Evolutionary conservation across 37 sponge, comb jelly and placozoan species (phyloP).

Genomic region (Petrosia ficiformis): DNA sequence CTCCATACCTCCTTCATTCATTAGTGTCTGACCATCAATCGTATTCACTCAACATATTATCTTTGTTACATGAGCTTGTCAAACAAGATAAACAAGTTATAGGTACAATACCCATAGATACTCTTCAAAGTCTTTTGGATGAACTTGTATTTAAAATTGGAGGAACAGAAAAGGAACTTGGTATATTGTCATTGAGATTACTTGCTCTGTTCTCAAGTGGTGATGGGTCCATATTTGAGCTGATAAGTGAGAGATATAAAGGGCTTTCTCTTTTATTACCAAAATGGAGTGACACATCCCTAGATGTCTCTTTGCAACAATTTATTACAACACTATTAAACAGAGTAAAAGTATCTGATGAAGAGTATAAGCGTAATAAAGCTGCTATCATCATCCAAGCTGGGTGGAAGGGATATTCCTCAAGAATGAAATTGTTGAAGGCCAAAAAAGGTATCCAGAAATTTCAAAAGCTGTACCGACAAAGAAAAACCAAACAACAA

Average conservation of each 20-base stretch:
- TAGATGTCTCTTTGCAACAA: neutral
- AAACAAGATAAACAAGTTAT: neutral
- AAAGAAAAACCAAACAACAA: conserved; percentile 1
- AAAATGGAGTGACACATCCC: conserved; percentile 3
- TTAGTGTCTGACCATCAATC: conserved; percentile 30
- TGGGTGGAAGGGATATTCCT: conserved; percentile 50
- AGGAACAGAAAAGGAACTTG: conserved; percentile 3
- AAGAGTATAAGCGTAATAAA: neutral
- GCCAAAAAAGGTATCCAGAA: conserved; percentile 32
- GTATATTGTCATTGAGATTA: conserved; percentile 18
- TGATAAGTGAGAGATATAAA: conserved; percentile 14
- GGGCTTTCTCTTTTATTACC: conserved; percentile 16
- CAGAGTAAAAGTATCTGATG: neutral
- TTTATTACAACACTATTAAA: conserved; percentile 4
- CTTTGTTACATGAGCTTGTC: conserved; percentile 12
- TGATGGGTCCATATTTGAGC: neutral
- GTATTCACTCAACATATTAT: conserved; percentile 14
- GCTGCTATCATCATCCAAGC: conserved; percentile 69
- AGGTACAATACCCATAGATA: conserved; percentile 4
- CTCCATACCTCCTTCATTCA: conserved; percentile 66
- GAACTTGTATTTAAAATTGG: conserved; percentile 54
- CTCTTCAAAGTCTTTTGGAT: conserved; percentile 30
- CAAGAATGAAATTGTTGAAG: conserved; percentile 34
- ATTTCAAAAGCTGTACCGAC: conserved; percentile 55
- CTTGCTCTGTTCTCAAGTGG: conserved; percentile 2